Conservation (phyloP, 2,113 vertebrate genomes). For the Hemibagrus wyckioides region DNA sequence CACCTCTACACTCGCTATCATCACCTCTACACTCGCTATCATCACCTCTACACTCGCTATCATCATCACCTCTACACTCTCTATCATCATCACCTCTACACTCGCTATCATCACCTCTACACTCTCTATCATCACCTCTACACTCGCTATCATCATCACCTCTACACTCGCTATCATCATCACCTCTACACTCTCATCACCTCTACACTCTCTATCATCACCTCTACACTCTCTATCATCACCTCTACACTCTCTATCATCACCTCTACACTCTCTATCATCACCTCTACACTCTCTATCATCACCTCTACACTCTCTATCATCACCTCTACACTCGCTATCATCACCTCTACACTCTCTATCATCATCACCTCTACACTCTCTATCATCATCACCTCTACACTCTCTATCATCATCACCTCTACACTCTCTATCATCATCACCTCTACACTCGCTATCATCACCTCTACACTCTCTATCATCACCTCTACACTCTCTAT, state of each 20-base stretch:
- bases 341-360: background rate
- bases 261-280: background rate
- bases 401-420: background rate
- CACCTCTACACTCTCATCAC: conserved; percentile 76
- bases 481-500: background rate
- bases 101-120: background rate
- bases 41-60: background rate
- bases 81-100: background rate
- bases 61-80: background rate
- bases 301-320: background rate
- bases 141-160: background rate
- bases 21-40: background rate
- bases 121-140: background rate
- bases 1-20: background rate
- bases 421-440: conserved; percentile 1
- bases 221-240: background rate
- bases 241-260: background rate
- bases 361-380: background rate
- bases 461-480: background rate
- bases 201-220: no score
- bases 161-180: conserved; percentile 1
- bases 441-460: background rate
- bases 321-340: background rate
- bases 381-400: background rate
- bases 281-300: background rate